phyloP scores from a whole-genome alignment of 2,113 vertebrate species.

The Pyxicephalus adspersus region DNA sequence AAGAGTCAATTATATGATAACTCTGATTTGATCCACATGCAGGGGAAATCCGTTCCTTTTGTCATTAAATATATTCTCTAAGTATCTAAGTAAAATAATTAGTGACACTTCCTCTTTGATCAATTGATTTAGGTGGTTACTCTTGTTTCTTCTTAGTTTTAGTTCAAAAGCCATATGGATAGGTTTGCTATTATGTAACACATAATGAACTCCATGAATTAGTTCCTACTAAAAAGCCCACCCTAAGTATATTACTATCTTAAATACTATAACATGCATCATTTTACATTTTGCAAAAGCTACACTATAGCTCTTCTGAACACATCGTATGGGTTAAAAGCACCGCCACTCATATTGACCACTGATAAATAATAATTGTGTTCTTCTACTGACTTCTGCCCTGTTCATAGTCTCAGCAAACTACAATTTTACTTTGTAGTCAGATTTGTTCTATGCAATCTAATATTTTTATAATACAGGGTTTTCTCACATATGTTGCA shows the following conservation, averaged over 20 bases:
- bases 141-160: slow-evolving; percentile 78
- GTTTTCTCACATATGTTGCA: too few relatives aligned
- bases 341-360: too few relatives aligned
- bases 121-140: slow-evolving; percentile 82
- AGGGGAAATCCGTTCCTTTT: slow-evolving; percentile 79
- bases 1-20: slow-evolving; percentile 97
- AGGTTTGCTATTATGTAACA: slow-evolving; percentile 4
- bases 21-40: slow-evolving; percentile 99
- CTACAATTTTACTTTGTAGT: too few relatives aligned
- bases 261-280: neutral
- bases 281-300: neutral
- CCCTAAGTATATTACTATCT: neutral
- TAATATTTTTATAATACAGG: too few relatives aligned
- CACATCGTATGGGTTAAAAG: too few relatives aligned
- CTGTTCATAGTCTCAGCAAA: too few relatives aligned
- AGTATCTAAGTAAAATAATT: slow-evolving; percentile 87
- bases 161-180: slow-evolving; percentile 67
- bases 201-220: slow-evolving; percentile 30
- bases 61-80: slow-evolving; percentile 75
- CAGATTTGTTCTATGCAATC: too few relatives aligned
- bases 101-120: slow-evolving; percentile 87
- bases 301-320: too few relatives aligned
- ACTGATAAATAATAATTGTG: too few relatives aligned
- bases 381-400: too few relatives aligned
- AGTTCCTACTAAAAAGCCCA: neutral